A percentile compares a stretch with the other conserved stretches of the same genome.
Conservation (phyloP, 2,797 vertebrate genomes). For the Scolopax rusticola region DNA sequence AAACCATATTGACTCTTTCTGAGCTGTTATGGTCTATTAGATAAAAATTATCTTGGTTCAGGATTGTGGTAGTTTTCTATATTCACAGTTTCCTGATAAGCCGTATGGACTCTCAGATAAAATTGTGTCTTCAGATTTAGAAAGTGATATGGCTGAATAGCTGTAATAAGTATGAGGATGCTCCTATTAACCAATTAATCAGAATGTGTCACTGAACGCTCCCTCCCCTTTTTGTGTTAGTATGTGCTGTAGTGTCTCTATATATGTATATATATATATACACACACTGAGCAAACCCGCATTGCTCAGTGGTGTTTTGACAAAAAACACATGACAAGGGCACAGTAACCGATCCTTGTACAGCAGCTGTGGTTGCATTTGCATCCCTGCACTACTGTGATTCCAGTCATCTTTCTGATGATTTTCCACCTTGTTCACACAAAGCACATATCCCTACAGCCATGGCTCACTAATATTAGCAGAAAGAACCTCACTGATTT, state of each 20-base stretch:
- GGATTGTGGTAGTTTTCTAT: conserved; percentile 65
- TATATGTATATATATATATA: not conserved
- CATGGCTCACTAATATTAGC: not conserved
- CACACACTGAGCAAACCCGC: not conserved
- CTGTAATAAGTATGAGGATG: conserved; percentile 57
- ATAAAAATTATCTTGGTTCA: conserved; percentile 70
- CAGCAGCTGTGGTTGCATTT: not conserved
- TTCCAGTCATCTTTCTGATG: not conserved
- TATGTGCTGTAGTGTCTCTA: not conserved
- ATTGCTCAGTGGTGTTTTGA: not conserved
- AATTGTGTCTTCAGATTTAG: conserved; percentile 69
- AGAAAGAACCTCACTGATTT: not conserved
- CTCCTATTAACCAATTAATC: conserved; percentile 60
- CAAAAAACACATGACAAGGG: not conserved
- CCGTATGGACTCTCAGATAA: conserved; percentile 75
- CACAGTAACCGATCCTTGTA: not conserved
- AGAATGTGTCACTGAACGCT: conserved; percentile 31
- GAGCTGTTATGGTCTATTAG: conserved; percentile 69
- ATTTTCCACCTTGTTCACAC: not conserved
- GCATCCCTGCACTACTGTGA: not conserved
- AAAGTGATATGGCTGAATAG: conserved; percentile 66
- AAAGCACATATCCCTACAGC: not conserved
- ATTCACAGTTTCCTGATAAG: conserved; percentile 66
- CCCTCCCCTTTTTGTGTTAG: not conserved
- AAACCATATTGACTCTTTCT: conserved; percentile 62